Evolutionary conservation across 2,888 invertebrate genomes (phyloP).

Genomic region (Agrotis ipsilon): DNA sequence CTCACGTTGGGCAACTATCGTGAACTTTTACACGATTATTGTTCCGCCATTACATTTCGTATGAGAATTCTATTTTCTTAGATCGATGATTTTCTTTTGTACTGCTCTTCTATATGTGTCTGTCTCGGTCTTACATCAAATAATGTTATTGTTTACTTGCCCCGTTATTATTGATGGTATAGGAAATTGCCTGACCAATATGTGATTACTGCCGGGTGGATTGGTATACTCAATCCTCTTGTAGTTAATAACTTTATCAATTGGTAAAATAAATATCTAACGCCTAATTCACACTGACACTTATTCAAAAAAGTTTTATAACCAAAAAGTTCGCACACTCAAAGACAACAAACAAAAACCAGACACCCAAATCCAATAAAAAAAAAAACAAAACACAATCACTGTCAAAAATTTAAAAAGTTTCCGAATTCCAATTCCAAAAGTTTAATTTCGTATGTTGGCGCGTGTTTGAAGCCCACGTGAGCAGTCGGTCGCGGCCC

Average conservation of each 20-base stretch:
- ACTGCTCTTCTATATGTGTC: constrained; percentile 70
- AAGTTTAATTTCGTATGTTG: constrained; percentile 72
- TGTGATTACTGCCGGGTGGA: constrained; percentile 76
- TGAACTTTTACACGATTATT: constrained; percentile 91
- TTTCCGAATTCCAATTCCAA: constrained; percentile 60
- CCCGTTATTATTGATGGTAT: constrained; percentile 84
- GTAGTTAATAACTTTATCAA: constrained; percentile 69
- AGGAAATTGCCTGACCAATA: constrained; percentile 83
- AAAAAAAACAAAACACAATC: constrained; percentile 48
- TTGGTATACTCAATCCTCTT: constrained; percentile 51
- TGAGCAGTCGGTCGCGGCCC: constrained; percentile 74
- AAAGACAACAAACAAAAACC: constrained; percentile 5
- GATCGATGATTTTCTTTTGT: constrained; percentile 80
- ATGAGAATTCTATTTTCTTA: constrained; percentile 90
- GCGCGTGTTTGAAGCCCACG: constrained; percentile 73
- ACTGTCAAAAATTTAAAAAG: constrained; percentile 51
- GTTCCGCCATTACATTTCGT: constrained; percentile 87
- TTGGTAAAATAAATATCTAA: constrained; percentile 26
- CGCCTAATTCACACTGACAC: constrained; percentile 52
- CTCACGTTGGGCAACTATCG: constrained; percentile 86
- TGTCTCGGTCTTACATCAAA: constrained; percentile 79
- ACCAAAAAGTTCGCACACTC: constrained; percentile 33
- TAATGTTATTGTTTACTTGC: constrained; percentile 89
- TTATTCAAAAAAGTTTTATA: constrained; percentile 23
- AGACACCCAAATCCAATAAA: constrained; percentile 2